Evolutionary conservation across 2,888 invertebrate genomes (phyloP).

Genomic region (Hartigia nigra): DNA sequence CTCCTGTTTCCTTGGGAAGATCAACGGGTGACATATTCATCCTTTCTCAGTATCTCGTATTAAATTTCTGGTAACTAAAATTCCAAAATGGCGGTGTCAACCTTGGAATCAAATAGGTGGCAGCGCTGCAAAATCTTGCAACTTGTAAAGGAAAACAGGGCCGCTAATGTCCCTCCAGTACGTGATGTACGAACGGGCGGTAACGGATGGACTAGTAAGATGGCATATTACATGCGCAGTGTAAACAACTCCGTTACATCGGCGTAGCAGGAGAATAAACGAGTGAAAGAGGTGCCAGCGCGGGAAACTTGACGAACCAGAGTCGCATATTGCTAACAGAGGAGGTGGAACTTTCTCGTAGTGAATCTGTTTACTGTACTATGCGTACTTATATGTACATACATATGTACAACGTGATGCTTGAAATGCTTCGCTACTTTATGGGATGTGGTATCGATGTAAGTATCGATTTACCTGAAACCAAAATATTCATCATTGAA

Average conservation of each 20-base stretch:
- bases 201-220: constrained; percentile 22
- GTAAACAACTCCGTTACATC: constrained; percentile 67
- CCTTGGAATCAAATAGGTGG: neutral
- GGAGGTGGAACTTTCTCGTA: constrained; percentile 43
- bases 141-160: neutral
- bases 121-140: neutral
- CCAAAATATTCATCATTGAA: neutral
- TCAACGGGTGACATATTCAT: neutral
- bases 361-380: neutral
- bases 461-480: neutral
- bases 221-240: constrained; percentile 65
- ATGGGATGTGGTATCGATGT: no score
- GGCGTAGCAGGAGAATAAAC: constrained; percentile 59
- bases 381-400: neutral
- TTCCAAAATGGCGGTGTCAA: neutral
- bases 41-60: neutral
- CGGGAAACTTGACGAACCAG: constrained; percentile 62
- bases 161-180: neutral
- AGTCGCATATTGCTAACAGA: constrained; percentile 59
- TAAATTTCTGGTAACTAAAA: neutral
- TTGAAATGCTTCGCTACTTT: neutral
- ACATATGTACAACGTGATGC: neutral
- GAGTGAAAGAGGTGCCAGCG: constrained; percentile 56
- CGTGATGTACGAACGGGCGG: neutral
- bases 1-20: neutral